Evolutionary conservation across 2,113 vertebrate species (phyloP).

Genomic region (Ageneiosus marmoratus): DNA sequence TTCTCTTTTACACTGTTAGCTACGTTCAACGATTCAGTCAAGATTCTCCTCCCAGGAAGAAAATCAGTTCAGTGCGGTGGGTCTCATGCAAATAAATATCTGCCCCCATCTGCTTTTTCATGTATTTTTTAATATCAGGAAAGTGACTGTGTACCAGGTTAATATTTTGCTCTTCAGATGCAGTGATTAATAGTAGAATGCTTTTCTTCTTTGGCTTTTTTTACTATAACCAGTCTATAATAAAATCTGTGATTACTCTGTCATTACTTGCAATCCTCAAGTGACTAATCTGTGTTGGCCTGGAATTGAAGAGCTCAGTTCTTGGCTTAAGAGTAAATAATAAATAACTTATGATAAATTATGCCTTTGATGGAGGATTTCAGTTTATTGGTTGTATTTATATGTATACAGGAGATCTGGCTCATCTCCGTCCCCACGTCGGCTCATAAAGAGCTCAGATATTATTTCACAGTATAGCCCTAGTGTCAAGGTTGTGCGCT

Average conservation of each 20-base stretch:
- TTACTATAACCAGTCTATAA: neutral
- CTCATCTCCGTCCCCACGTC: constrained; percentile 4
- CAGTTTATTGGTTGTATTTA: neutral
- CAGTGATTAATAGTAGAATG: neutral
- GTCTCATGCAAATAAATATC: constrained; percentile 34
- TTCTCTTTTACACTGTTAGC: constrained; percentile 48
- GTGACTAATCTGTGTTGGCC: neutral
- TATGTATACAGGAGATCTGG: constrained; percentile 18
- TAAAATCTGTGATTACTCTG: no score
- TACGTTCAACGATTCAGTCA: constrained; percentile 46
- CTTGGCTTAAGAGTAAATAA: neutral
- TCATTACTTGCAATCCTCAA: neutral
- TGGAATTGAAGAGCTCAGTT: neutral
- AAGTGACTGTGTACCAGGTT: neutral
- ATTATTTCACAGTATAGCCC: constrained; percentile 3
- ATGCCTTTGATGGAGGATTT: neutral
- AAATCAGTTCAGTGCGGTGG: constrained; percentile 47
- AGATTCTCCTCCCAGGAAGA: constrained; percentile 47
- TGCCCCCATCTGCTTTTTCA: neutral
- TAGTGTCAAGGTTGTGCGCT: constrained; percentile 24
- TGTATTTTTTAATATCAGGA: neutral
- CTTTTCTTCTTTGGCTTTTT: neutral
- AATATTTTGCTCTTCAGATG: neutral
- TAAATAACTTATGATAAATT: neutral
- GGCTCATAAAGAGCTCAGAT: constrained; percentile 22